Base-by-base conservation (phyloP, 92 coral and sea anemone species). In the Epizoanthus ramosus region DNA sequence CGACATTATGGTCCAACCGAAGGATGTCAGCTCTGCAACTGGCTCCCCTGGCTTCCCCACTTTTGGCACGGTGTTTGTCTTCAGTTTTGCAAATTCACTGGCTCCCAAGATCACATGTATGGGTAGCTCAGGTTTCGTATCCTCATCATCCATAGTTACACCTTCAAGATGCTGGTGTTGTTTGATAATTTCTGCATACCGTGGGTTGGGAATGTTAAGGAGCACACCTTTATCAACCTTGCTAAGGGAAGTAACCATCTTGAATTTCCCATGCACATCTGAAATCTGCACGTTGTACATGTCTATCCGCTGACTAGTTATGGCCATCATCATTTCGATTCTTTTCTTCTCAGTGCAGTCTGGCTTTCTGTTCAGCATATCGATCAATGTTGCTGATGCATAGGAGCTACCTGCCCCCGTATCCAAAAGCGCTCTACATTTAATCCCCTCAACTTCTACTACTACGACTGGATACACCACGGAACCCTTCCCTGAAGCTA, bases 61-160 rank as follows among this genome's bases (percentile, higher is more conserved):
- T 68, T 68, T 80, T 16, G 91, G 91, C 19, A 66, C 66, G 3
- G 79, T 77, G 68, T 72, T 75, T n/a, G 88, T 90, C 83, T 90
- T 87, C 52, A 90, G 80, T 67, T 76, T 85, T 18, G 92, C 81
- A 85, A 69, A 91, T 61, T 88, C 89, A 52, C 95, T 86, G 10
- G 95, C 83, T n/a, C 90, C 87, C 18, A 91, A 92, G 53, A 92
- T 86, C n/a, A 88, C 58, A 16, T 88, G 94, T 25, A 85, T 66
- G 71, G 85, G 92, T 23, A 88, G 60, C 66, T 85, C 83, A 1
- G 17, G 43, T 53, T 88, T 85, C 24, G 52, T 65, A 67, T 81
- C 86, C 3, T 81, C 84, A 52, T 81, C 86, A 25, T 82, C 83
- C 74, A 85, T 88, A 13, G 28, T 57, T 57, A 83, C 88, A 0